These are phyloP conservation scores for Orcinus orca DNA, from an alignment of 2,113 vertebrate species.

Conservation along the genomic window DNA sequence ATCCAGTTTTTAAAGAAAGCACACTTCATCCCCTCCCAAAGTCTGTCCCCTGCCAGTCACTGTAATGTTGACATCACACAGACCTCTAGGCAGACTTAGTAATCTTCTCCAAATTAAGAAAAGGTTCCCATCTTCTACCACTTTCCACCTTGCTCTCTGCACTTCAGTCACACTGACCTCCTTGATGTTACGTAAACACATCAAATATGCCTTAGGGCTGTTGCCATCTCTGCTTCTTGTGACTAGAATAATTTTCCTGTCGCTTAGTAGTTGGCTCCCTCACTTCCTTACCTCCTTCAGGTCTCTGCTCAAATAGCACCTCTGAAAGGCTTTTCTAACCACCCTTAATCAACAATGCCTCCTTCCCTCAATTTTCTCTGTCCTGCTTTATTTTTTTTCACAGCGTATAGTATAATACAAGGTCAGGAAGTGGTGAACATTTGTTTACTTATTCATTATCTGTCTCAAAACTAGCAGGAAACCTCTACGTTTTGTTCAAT, in stretches of 20 bases:
- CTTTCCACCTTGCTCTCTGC: neutral
- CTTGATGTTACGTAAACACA: neutral
- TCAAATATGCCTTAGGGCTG: neutral
- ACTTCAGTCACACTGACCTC: neutral
- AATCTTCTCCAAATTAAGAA: neutral
- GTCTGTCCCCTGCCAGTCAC: neutral
- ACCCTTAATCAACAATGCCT: neutral
- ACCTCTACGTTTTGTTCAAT: neutral
- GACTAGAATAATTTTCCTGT: neutral
- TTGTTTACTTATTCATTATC: neutral
- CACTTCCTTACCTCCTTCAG: neutral
- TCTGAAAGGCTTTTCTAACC: neutral
- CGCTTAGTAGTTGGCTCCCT: neutral
- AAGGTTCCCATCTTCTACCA: neutral
- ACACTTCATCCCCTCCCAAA: neutral
- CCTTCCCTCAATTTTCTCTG: neutral
- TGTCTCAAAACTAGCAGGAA: neutral
- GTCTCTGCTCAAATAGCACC: neutral
- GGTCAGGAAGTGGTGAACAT: neutral
- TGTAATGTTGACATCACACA: neutral
- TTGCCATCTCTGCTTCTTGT: neutral
- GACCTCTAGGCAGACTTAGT: neutral
- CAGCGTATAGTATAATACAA: neutral
- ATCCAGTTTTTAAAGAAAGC: neutral
- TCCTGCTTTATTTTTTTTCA: neutral